Conservation (phyloP, 2,797 vertebrate species). For the Rhabdophis nuchalis region DNA sequence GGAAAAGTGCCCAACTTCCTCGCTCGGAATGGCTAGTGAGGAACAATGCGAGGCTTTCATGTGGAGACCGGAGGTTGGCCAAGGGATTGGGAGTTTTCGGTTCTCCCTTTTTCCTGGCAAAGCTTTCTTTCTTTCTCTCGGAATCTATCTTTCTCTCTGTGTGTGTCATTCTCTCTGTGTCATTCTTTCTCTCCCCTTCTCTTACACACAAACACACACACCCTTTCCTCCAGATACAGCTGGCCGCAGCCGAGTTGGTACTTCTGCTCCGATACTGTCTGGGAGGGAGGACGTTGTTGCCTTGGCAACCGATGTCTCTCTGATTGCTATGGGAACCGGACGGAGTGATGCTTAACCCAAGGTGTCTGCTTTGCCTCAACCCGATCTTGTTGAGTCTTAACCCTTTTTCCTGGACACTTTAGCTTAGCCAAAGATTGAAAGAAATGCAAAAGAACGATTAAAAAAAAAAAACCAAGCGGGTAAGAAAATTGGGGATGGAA, state of each 20-base stretch:
- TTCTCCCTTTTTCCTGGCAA: neutral
- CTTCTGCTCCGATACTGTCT: slow-evolving; percentile 75
- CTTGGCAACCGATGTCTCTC: slow-evolving; percentile 90
- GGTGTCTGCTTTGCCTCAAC: neutral
- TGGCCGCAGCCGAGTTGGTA: slow-evolving; percentile 56
- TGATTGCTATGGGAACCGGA: slow-evolving; percentile 93
- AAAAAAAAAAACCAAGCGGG: neutral
- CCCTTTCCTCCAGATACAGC: slow-evolving; percentile 32
- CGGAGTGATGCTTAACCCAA: slow-evolving; percentile 64
- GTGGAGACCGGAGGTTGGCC: neutral
- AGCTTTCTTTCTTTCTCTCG: neutral
- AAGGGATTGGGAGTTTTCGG: neutral
- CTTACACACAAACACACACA: neutral
- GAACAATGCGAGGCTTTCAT: neutral
- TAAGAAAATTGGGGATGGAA: neutral
- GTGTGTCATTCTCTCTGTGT: neutral
- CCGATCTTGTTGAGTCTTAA: neutral
- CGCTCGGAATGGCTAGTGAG: neutral
- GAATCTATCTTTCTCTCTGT: neutral
- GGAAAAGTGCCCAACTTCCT: slow-evolving; percentile 36
- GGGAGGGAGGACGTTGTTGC: slow-evolving; percentile 78
- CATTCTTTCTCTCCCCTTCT: neutral
- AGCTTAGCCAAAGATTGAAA: neutral
- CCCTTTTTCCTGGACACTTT: slow-evolving; percentile 5
- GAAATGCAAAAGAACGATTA: neutral